Conservation (phyloP, 2,888 invertebrate genomes). For the Hypercompe scribonia region DNA sequence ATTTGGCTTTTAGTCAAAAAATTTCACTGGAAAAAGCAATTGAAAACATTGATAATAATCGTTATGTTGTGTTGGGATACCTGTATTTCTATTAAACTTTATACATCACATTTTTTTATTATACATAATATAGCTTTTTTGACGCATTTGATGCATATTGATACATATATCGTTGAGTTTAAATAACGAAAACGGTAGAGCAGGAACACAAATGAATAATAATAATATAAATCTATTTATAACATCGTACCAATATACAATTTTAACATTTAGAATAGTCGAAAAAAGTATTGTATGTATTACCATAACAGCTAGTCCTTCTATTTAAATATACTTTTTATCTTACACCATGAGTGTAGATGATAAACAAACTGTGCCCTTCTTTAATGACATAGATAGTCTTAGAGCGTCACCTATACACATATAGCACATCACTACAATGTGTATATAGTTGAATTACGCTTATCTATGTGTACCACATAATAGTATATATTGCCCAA, state of each 20-base stretch:
- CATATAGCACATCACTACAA: constrained; percentile 17
- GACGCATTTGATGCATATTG: too few relatives aligned
- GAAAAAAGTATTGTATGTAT: background rate
- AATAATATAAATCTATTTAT: background rate
- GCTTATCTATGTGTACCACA: constrained; percentile 29
- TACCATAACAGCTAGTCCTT: background rate
- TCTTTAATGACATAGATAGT: constrained; percentile 5
- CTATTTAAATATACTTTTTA: constrained; percentile 2
- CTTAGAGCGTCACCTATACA: constrained; percentile 4
- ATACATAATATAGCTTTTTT: too few relatives aligned
- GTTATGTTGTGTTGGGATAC: too few relatives aligned
- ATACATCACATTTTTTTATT: too few relatives aligned
- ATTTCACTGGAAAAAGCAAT: too few relatives aligned
- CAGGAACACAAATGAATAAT: background rate
- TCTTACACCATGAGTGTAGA: background rate
- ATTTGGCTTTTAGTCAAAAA: too few relatives aligned
- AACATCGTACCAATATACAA: background rate
- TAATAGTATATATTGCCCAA: constrained; percentile 35
- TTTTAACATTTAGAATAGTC: background rate
- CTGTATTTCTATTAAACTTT: too few relatives aligned
- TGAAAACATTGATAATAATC: too few relatives aligned
- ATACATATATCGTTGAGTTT: too few relatives aligned
- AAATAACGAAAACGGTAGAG: background rate
- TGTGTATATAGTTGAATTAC: constrained; percentile 28
- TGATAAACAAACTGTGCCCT: background rate